These are phyloP conservation scores for Paralvinella palmiformis DNA, from an alignment of 1,140 invertebrate species.

Conservation along the genomic window DNA sequence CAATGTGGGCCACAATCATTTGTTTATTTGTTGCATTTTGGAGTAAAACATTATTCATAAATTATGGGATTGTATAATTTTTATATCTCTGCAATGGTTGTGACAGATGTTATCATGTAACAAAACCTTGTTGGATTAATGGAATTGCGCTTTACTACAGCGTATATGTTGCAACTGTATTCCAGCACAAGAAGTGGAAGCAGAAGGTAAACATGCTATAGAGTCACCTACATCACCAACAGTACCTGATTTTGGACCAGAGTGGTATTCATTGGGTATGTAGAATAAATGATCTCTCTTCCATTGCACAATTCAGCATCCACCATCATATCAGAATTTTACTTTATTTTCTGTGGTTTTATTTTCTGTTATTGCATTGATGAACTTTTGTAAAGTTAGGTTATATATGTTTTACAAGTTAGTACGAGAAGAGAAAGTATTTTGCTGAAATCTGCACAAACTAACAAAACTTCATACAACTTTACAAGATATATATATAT, in stretches of 20 bases:
- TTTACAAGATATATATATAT: no score
- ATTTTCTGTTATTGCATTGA: background rate
- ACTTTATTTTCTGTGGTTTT: background rate
- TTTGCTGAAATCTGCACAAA: background rate
- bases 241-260: slow-evolving; percentile 77
- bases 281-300: slow-evolving; percentile 15
- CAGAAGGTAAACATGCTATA: slow-evolving; percentile 93
- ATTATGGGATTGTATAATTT: no score
- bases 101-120: no score
- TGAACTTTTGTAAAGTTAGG: background rate
- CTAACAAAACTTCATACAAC: no score
- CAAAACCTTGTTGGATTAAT: background rate
- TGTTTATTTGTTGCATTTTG: no score
- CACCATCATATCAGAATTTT: background rate
- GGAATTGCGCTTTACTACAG: no score
- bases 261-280: slow-evolving; percentile 83
- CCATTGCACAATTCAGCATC: background rate
- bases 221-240: slow-evolving; percentile 86
- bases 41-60: no score
- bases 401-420: background rate
- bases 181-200: slow-evolving; percentile 87
- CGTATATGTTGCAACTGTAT: no score
- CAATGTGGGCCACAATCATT: no score
- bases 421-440: background rate
- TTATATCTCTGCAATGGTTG: no score